phyloP scores from a whole-genome alignment of 2,113 vertebrate genomes.

The Cepphus grylle region DNA sequence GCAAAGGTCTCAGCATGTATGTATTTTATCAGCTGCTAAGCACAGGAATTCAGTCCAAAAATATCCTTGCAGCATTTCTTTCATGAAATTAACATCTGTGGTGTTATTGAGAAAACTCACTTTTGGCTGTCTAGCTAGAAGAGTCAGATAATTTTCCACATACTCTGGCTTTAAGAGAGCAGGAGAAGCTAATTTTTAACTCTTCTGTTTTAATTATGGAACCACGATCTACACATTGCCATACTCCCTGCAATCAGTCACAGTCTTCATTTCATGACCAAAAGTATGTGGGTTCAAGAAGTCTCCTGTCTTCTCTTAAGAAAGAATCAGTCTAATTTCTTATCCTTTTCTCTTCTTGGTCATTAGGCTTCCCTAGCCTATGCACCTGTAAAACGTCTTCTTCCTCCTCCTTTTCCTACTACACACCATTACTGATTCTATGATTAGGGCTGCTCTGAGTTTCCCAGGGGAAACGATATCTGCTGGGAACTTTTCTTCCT shows the following conservation, averaged over 20 bases:
- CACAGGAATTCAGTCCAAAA: neutral
- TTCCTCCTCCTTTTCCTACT: neutral
- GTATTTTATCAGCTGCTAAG: neutral
- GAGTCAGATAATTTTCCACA: neutral
- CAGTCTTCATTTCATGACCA: neutral
- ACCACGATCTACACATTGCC: neutral
- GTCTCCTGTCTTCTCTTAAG: neutral
- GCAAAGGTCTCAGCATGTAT: neutral
- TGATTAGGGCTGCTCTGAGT: neutral
- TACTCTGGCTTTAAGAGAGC: neutral
- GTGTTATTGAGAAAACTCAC: neutral
- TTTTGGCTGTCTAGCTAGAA: neutral
- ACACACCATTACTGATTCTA: neutral
- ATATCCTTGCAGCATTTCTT: neutral
- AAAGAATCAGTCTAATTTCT: neutral
- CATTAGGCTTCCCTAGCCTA: neutral
- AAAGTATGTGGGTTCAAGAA: neutral
- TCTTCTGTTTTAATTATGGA: neutral
- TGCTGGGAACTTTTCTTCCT: neutral
- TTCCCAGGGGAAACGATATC: neutral
- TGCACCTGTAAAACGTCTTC: neutral
- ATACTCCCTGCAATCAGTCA: neutral
- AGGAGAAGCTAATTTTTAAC: neutral
- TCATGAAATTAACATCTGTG: neutral
- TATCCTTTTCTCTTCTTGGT: neutral